Conservation (phyloP, 2,113 vertebrate genomes). For the Trichechus manatus region DNA sequence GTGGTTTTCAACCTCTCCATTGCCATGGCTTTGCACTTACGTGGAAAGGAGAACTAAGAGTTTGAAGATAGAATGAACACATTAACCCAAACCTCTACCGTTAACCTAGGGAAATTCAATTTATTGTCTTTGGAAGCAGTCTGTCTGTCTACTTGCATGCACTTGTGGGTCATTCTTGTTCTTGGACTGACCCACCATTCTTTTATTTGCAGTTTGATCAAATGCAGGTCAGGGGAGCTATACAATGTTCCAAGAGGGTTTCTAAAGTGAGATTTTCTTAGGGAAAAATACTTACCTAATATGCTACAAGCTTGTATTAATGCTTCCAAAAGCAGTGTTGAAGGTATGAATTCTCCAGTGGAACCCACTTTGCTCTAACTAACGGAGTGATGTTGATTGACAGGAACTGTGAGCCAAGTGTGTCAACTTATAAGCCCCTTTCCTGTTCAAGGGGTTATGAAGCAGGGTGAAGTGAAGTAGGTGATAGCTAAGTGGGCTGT, state of each 20-base stretch:
- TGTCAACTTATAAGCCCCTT: background rate
- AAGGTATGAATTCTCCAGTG: background rate
- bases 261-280: background rate
- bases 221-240: background rate
- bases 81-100: background rate
- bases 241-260: background rate
- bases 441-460: background rate
- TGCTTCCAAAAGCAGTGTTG: background rate
- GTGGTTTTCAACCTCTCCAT: background rate
- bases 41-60: background rate
- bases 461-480: fast-evolving
- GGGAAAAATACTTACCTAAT: background rate
- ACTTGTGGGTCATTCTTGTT: fast-evolving
- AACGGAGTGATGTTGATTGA: background rate
- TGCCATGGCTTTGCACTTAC: background rate
- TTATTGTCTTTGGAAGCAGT: background rate
- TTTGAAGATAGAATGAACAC: background rate
- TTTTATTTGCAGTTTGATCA: background rate
- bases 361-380: background rate
- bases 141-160: background rate
- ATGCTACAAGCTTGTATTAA: background rate
- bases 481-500: fast-evolving
- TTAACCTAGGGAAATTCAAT: background rate
- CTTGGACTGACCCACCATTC: background rate
- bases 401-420: background rate